Evolutionary conservation across 2,113 vertebrate genomes (phyloP), one percentile per base, ranked within the genome.

Genomic region (Galeopterus variegatus): DNA sequence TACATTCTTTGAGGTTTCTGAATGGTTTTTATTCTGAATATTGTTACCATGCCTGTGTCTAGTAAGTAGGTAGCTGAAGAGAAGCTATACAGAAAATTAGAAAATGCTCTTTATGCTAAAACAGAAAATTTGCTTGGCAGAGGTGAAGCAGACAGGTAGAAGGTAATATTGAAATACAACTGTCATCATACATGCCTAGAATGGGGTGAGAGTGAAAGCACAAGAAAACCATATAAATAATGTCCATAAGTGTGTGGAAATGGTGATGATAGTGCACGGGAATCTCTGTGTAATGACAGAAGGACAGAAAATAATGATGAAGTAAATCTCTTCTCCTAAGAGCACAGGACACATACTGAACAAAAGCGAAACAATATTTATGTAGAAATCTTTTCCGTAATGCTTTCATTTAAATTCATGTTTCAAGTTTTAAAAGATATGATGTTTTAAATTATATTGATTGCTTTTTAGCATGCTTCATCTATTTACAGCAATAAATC

Each of bases 351-450:
- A 50, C 50, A 60, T 6, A 67, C 3, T 19, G 54, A 19, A 60
- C 48, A 33, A 83, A 64, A 95, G 4, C 26, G 21, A 62, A 36
- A 9, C 1, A 5, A 9, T 17, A 3, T 65, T 10, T 62, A 17
- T 60, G 11, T 48, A 86, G 41, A 50, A 90, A 17, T 45, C 70
- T 56, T 92, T 95, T 54, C 84, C 91, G 0, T 23, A 84, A 87
- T 4, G 0, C 41, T 67, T 96, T 73, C 15, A 87, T 76, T 93
- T 88, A 86, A 96, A 84, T 18, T 21, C 28, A 65, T 92, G 73
- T 95, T 95, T 65, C 8, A 88, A 82, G 14, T 33, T 86, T 62
- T 10, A 64, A 97, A 97, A 86, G 6, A 65, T 50, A 45, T 10
- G 1, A 11, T 52, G 33, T 76, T 97, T 96, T 89, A 6, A 95